Evolutionary conservation across 2,888 invertebrate species (phyloP), one percentile per base, ranked within the genome.

Genomic region (Meteorus colon): DNA sequence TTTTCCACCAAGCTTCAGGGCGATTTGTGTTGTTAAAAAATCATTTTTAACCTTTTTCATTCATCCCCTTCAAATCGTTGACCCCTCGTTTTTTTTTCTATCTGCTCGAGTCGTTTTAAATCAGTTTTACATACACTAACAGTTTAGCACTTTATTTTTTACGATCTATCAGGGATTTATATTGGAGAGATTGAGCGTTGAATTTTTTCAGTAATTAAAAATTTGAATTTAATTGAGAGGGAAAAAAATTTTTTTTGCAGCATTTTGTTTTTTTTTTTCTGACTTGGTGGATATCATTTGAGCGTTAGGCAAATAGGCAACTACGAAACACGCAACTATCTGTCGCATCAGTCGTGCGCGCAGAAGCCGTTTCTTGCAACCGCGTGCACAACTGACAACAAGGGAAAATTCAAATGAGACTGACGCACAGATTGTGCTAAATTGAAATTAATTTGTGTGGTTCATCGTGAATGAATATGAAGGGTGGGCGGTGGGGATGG

Each of bases 321-420:
- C 8, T 19, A 8, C 10, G 55, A 55, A 41, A 19, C n/a, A 55
- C n/a, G n/a, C 69, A 78, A 76, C 76, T 73, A 27, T 65, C 65
- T 67, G 27, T 70, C 74, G 68, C 77, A 79, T 75, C 71, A 29
- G 72, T 72, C 73, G 60, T 67, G 59, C 75, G 65, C 37, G 65
- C 37, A 62, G 70, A 37, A 70, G 37, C 45, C 68, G 76, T 80
- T 80, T 79, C 76, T 72, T 79, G 78, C 75, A 66, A 73, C 70
- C 77, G 72, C 77, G 72, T 70, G 75, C 73, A 65, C 78, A 74
- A 75, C 76, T 74, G 73, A 59, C 62, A 77, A 78, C 81, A 81
- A 81, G 84, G 85, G 87, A 86, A 88, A 85, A 86, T 89, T 89
- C 87, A 89, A 89, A 89, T 89, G 84, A 88, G 86, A 81, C 82